phyloP scores from a whole-genome alignment of 2,888 invertebrate genomes.

The Callyntrura guangdongensis region DNA sequence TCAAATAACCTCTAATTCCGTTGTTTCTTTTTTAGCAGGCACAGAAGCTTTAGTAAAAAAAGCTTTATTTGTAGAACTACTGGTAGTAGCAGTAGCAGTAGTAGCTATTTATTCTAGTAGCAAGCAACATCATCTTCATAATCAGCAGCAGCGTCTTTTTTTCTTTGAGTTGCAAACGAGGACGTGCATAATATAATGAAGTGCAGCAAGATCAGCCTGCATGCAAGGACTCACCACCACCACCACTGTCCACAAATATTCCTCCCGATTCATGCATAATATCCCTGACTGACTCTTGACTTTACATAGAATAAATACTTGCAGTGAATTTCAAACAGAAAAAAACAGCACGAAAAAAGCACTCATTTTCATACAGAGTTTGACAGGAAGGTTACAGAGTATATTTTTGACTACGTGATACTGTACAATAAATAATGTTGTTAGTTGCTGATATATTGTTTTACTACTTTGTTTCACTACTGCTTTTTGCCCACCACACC shows the following conservation, averaged over 20 bases:
- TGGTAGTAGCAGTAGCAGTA: not conserved
- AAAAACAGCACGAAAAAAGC: no score
- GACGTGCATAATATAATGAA: not conserved
- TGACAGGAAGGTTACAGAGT: no score
- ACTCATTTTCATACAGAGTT: no score
- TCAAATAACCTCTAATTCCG: constrained; percentile 70
- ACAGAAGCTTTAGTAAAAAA: not conserved
- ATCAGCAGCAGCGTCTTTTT: not conserved
- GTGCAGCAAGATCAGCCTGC: not conserved
- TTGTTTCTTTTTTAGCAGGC: constrained; percentile 13
- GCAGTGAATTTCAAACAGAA: no score
- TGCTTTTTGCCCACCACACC: no score
- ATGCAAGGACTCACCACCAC: not conserved
- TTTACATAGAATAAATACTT: no score
- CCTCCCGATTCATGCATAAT: no score
- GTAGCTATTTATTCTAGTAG: not conserved
- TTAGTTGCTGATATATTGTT: no score
- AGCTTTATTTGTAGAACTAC: not conserved
- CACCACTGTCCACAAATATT: not conserved
- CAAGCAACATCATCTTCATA: not conserved
- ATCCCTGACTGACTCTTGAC: no score
- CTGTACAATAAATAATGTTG: no score
- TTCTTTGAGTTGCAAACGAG: not conserved
- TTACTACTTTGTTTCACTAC: no score
- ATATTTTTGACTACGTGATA: no score